Evolutionary conservation across 1,140 invertebrate species (phyloP).

Genomic region (Temnothorax longispinosus): DNA sequence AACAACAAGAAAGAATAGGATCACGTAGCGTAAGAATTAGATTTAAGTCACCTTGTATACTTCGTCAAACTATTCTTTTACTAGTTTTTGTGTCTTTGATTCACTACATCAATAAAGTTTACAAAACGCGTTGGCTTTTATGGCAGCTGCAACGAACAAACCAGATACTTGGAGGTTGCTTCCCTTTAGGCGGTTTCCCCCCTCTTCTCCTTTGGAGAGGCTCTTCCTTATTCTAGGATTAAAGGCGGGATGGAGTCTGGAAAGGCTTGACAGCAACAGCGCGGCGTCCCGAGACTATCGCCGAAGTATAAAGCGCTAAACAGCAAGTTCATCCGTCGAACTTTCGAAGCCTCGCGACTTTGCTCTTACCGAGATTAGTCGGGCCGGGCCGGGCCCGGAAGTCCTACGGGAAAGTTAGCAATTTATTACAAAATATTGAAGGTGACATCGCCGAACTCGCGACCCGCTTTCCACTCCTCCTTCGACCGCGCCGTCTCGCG

Average conservation of each 20-base stretch:
- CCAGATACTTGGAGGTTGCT: not conserved
- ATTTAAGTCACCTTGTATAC: not conserved
- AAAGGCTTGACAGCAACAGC: conserved; percentile 27
- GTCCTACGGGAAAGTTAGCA: conserved; percentile 66
- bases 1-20: not conserved
- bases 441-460: conserved; percentile 39
- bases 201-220: not conserved
- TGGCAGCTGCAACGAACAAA: conserved; percentile 1
- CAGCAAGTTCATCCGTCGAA: conserved; percentile 69
- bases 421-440: conserved; percentile 77
- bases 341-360: conserved; percentile 71
- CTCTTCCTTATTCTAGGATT: conserved; percentile 59
- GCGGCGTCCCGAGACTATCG: conserved; percentile 52
- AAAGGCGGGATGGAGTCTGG: conserved; percentile 46
- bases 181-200: not conserved
- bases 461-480: not conserved
- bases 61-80: not conserved
- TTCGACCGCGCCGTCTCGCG: not conserved
- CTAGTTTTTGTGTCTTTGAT: not conserved
- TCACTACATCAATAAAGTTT: conserved; percentile 1
- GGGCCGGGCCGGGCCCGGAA: not conserved
- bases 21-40: not conserved
- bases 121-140: not conserved
- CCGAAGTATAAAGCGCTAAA: conserved; percentile 73
- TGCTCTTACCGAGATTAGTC: conserved; percentile 72